Evolutionary conservation across 2,888 invertebrate species (phyloP), one percentile per base, ranked within the genome.

Genomic region (Torymus auratus): DNA sequence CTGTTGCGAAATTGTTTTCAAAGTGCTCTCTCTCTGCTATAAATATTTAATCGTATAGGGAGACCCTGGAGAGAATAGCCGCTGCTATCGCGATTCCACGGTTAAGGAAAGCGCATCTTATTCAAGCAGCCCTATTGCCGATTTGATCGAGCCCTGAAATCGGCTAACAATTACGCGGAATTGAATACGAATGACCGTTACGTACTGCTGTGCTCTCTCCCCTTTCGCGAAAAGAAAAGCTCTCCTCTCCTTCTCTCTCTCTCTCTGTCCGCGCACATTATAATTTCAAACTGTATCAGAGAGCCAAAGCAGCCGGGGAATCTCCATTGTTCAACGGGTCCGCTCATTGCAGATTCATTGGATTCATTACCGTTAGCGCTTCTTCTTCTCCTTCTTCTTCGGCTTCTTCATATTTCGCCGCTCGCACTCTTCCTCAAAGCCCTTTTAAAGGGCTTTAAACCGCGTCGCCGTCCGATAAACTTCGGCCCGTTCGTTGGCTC

Each of bases 271-370:
- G 41, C 41, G 41, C 69, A 70, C 78, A 80, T 84, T 83, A 84
- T 83, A 80, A 81, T 78, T 83, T 78, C 80, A 78, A 62, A 73
- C 60, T 58, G 61, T 68, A 64, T 60, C 68, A 53, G 60, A 17
- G 17, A 62, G 10, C 61, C 52, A 58, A 71, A 78, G 56, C 55
- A 69, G 55, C 76, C 11, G 65, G 60, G 72, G 72, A 78, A 78
- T 65, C 52, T 58, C 60, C 60, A 78, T 78, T 78, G 78, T 78
- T 61, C 78, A 50, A 41, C 17, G 68, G 61, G 60, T 41, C 23
- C 13, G 55, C 78, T 72, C 73, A 78, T 78, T 73, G 73, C 50
- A 15, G 53, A 72, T 65, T 60, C 78, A 62, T 78, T 61, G 68
- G 17, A 78, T 67, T 68, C 78, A 67, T 67, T 72, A 72, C 72